Conservation (phyloP, 2,888 invertebrate genomes). For the Agriotes lineatus region DNA sequence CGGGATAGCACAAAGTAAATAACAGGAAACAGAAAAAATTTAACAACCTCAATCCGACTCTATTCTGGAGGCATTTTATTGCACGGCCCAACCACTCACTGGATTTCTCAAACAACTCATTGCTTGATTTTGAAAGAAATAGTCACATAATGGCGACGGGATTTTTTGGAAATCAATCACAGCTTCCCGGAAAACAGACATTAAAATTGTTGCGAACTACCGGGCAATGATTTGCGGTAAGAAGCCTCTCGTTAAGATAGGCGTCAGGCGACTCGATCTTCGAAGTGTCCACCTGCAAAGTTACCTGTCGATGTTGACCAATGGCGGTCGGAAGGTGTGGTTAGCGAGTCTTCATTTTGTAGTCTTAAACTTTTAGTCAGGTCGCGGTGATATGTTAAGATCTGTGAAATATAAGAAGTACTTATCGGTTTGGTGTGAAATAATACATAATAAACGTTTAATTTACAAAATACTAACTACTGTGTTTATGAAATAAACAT, state of each 20-base stretch:
- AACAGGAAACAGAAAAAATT: slow-evolving; percentile 33
- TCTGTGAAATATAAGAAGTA: slow-evolving; percentile 63
- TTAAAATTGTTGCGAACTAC: too few relatives aligned
- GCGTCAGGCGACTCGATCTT: neutral
- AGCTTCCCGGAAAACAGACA: too few relatives aligned
- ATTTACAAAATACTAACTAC: slow-evolving; percentile 63
- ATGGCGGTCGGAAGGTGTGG: slow-evolving; percentile 57
- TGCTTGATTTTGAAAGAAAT: too few relatives aligned
- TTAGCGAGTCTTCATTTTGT: slow-evolving; percentile 55
- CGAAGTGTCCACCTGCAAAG: slow-evolving; percentile 43
- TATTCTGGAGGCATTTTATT: slow-evolving; percentile 18
- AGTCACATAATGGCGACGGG: too few relatives aligned
- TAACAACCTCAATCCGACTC: slow-evolving; percentile 22
- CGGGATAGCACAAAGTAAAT: slow-evolving; percentile 22
- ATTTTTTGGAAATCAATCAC: too few relatives aligned
- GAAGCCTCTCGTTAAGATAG: too few relatives aligned
- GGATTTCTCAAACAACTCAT: too few relatives aligned
- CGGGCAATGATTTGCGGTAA: too few relatives aligned
- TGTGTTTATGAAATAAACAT: slow-evolving; percentile 62
- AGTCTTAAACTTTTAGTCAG: slow-evolving; percentile 60
- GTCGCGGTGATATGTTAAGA: slow-evolving; percentile 63
- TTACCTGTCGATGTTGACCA: slow-evolving; percentile 52
- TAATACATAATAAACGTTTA: slow-evolving; percentile 65
- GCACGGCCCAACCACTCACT: too few relatives aligned
- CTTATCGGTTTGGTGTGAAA: slow-evolving; percentile 67